A percentile compares a stretch with the other conserved stretches of the same genome.
These are phyloP conservation scores for Hydriomena furcata DNA, from an alignment of 2,888 invertebrate genomes.

Conservation along the genomic window DNA sequence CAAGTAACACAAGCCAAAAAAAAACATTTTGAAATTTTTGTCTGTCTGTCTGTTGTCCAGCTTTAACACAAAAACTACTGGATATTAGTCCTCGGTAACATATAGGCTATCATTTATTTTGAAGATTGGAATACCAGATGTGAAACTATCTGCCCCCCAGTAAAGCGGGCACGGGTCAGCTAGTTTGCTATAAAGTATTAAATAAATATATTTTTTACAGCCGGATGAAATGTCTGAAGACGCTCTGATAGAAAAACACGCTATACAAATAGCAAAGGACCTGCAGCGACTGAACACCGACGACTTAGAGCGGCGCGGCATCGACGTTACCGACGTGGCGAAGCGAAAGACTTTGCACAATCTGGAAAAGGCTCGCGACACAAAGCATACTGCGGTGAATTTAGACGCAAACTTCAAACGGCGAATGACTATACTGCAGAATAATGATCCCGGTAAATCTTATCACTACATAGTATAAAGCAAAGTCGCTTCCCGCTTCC, in stretches of 20 bases:
- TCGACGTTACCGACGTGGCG: slow-evolving; percentile 89
- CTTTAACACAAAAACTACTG: too few species aligned
- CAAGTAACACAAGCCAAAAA: too few species aligned
- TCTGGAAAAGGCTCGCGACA: slow-evolving; percentile 92
- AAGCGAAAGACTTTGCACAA: slow-evolving; percentile 94
- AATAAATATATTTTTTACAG: slow-evolving; percentile 42
- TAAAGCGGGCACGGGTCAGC: too few species aligned
- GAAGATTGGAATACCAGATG: too few species aligned
- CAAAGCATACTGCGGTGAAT: slow-evolving; percentile 92
- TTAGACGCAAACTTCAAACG: slow-evolving; percentile 97
- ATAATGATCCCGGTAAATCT: slow-evolving; percentile 82
- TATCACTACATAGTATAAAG: too few species aligned
- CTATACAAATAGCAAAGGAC: slow-evolving; percentile 94
- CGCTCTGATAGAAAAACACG: slow-evolving; percentile 92
- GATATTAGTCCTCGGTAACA: too few species aligned
- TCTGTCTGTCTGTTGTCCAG: too few species aligned
- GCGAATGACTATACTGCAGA: slow-evolving; percentile 91
- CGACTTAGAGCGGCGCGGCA: slow-evolving; percentile 88
- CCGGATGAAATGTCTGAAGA: slow-evolving; percentile 92
- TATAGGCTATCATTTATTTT: too few species aligned
- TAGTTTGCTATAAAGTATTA: background rate
- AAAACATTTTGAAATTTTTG: too few species aligned
- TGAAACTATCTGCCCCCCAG: too few species aligned
- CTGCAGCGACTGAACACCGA: slow-evolving; percentile 93
- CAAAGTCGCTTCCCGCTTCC: too few species aligned